These are phyloP conservation scores for Euthynnus affinis DNA, from an alignment of 2,797 vertebrate genomes.

Conservation along the genomic window DNA sequence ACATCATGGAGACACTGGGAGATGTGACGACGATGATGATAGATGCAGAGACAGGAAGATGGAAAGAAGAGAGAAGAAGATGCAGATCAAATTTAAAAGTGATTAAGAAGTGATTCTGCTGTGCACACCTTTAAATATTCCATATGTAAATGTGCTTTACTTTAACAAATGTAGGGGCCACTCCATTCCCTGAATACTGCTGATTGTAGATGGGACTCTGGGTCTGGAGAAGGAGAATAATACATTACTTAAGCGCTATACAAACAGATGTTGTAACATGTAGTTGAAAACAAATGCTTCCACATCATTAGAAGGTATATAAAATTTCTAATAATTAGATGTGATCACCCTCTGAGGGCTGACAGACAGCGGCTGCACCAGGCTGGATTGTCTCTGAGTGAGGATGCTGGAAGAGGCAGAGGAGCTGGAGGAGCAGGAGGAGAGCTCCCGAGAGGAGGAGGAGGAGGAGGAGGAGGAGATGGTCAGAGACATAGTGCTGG, in stretches of 20 bases:
- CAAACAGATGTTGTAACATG: background rate
- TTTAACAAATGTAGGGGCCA: conserved; percentile 89
- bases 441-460: conserved; percentile 71
- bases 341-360: conserved; percentile 76
- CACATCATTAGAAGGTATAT: background rate
- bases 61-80: background rate
- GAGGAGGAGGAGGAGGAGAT: conserved; percentile 83
- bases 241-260: background rate
- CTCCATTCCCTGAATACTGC: conserved; percentile 80
- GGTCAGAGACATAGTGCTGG: conserved; percentile 86
- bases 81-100: background rate
- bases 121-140: background rate
- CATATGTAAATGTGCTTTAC: conserved; percentile 69
- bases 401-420: conserved; percentile 64
- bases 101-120: background rate
- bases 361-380: conserved; percentile 80
- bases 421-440: conserved; percentile 62
- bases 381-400: conserved; percentile 80
- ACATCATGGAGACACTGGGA: conserved; percentile 89
- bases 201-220: conserved; percentile 83
- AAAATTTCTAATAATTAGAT: background rate
- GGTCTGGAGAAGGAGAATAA: conserved; percentile 74
- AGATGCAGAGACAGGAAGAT: background rate
- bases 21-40: background rate
- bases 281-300: background rate